Percentiles rank a stretch among this genome's conserved stretches.
phyloP scores from a whole-genome alignment of 2,113 vertebrate species.

The Edolisoma coerulescens region DNA sequence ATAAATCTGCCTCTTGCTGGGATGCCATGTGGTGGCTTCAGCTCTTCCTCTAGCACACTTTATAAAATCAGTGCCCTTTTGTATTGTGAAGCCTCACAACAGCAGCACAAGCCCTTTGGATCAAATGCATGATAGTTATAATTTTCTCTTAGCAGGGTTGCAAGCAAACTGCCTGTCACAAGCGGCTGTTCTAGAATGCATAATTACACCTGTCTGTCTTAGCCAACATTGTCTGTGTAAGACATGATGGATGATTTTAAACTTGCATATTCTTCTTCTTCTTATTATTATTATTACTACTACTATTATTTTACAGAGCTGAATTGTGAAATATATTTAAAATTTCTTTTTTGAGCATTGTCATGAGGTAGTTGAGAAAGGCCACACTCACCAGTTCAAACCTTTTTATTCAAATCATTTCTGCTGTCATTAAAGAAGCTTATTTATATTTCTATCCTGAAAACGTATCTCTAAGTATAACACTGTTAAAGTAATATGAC shows the following conservation, averaged over 20 bases:
- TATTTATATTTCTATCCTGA: background rate
- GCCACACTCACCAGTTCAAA: background rate
- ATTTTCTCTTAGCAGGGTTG: constrained; percentile 15
- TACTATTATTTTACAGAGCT: background rate
- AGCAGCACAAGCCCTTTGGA: background rate
- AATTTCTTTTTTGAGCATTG: background rate
- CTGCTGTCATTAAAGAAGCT: background rate
- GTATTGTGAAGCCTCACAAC: background rate
- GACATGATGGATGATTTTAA: background rate
- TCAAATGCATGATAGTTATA: background rate
- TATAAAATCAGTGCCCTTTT: background rate
- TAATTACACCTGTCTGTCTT: background rate
- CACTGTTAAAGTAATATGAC: background rate
- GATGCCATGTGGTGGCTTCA: background rate
- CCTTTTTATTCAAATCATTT: background rate
- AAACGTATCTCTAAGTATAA: background rate
- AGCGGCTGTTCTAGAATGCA: background rate
- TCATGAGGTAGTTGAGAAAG: background rate
- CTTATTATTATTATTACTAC: background rate
- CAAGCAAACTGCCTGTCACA: background rate
- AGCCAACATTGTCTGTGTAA: background rate
- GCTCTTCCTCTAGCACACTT: background rate
- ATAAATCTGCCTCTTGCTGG: background rate
- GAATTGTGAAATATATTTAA: background rate
- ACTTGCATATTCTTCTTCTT: background rate